A percentile compares a stretch with the other conserved stretches of the same genome.
Conservation (phyloP, 2,797 vertebrate species). For the Spinus olivaceus region DNA sequence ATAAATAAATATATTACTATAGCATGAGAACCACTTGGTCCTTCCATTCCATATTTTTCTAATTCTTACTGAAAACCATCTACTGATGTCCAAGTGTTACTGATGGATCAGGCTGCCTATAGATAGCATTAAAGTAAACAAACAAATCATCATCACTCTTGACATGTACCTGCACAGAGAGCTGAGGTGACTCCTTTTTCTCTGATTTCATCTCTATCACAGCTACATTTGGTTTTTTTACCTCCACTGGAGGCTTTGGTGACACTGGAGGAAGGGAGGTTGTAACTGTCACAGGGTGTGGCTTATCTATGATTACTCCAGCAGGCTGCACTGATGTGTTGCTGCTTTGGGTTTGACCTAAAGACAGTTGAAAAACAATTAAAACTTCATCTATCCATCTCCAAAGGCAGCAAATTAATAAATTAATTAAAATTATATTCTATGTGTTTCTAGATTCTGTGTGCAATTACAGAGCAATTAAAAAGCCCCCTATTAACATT, state of each 20-base stretch:
- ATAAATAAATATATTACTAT: not conserved
- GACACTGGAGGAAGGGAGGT: slow-evolving; percentile 72
- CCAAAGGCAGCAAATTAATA: not conserved
- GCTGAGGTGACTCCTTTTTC: slow-evolving; percentile 70
- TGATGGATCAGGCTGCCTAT: not conserved
- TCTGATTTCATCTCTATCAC: slow-evolving; percentile 74
- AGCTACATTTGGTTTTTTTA: slow-evolving; percentile 71
- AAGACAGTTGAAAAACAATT: slow-evolving; percentile 4
- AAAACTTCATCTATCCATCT: not conserved
- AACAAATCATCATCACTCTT: not conserved
- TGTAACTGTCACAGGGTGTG: slow-evolving; percentile 71
- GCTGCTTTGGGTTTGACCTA: slow-evolving; percentile 83
- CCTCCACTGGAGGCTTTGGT: slow-evolving; percentile 25
- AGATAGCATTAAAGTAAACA: not conserved
- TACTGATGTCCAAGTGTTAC: not conserved
- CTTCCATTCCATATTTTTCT: not conserved
- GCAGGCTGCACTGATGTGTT: slow-evolving; percentile 60
- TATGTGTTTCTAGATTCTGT: not conserved
- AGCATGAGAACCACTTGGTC: not conserved
- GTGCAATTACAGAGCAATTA: not conserved
- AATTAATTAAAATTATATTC: not conserved
- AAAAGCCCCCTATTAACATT: not conserved
- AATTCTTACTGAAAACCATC: not conserved
- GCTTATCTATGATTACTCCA: slow-evolving; percentile 56
- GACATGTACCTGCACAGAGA: slow-evolving; percentile 79